These are phyloP conservation scores for Calliopum simillimum DNA, from an alignment of 2,888 invertebrate species.

Conservation along the genomic window DNA sequence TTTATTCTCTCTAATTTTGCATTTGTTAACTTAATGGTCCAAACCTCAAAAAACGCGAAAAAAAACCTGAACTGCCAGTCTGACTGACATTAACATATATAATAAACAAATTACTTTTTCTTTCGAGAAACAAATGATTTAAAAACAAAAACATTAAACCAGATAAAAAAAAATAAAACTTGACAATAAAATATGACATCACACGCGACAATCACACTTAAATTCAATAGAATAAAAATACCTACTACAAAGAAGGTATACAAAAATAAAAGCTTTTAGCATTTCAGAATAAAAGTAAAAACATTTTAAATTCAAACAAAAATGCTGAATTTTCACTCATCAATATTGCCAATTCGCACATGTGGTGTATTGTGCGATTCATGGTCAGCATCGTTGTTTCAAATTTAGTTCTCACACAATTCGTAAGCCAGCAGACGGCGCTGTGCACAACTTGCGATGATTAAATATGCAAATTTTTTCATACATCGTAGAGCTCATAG, in stretches of 20 bases:
- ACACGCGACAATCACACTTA: conserved; percentile 15
- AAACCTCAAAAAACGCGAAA: background rate
- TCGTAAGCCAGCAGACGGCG: background rate
- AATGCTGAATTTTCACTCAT: too few species aligned
- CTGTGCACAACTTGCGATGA: conserved; percentile 7
- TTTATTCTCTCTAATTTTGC: background rate
- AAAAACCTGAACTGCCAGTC: background rate
- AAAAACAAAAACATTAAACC: background rate
- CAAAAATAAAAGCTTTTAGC: background rate
- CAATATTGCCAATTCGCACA: background rate
- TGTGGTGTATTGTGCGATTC: conserved; percentile 9
- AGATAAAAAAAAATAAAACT: conserved; percentile 5
- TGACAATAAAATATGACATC: conserved; percentile 22
- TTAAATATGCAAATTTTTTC: conserved; percentile 15
- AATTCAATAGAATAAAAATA: background rate
- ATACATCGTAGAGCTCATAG: background rate
- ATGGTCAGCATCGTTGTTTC: conserved; percentile 17
- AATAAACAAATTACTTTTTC: conserved; percentile 20
- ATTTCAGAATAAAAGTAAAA: background rate
- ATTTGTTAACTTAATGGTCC: background rate
- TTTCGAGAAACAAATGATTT: background rate
- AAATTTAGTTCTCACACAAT: conserved; percentile 17
- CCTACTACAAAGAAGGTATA: background rate
- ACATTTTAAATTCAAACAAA: conserved; percentile 4
- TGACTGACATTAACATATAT: background rate